Conservation (phyloP, 2,888 invertebrate genomes). For the Abrostola tripartita region DNA sequence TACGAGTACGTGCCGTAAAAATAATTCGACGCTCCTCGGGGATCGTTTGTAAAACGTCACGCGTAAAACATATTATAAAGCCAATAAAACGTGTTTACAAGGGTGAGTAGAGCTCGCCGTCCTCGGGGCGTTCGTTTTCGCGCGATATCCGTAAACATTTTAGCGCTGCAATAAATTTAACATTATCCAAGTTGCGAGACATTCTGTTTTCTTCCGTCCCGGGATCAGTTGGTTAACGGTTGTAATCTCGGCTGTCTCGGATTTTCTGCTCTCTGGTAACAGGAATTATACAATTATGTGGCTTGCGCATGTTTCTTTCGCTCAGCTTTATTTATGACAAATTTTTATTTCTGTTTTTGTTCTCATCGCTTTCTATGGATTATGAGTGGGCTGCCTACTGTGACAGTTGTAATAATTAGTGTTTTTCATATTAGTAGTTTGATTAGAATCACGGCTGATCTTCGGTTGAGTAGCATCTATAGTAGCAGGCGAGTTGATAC, state of each 20-base stretch:
- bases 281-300: constrained; percentile 83
- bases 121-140: constrained; percentile 76
- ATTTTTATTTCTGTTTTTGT: constrained; percentile 33
- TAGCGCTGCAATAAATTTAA: constrained; percentile 88
- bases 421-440: not conserved
- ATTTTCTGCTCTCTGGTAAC: constrained; percentile 78
- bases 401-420: constrained; percentile 8
- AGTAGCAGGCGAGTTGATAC: too few species aligned
- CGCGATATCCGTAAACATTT: constrained; percentile 88
- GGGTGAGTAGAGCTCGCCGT: constrained; percentile 85
- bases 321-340: constrained; percentile 66
- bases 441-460: not conserved
- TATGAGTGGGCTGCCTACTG: constrained; percentile 11
- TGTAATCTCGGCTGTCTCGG: constrained; percentile 84
- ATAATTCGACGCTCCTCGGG: constrained; percentile 86
- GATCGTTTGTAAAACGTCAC: constrained; percentile 89
- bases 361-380: constrained; percentile 30
- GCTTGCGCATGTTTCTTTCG: constrained; percentile 71
- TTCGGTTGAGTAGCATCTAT: too few species aligned
- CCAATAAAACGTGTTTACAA: constrained; percentile 89
- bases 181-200: constrained; percentile 86
- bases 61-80: constrained; percentile 89
- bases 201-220: constrained; percentile 85
- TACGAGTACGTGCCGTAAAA: constrained; percentile 86
- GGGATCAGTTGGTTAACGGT: constrained; percentile 87